Evolutionary conservation across 1,140 invertebrate species (phyloP), one percentile per base, ranked within the genome.

Genomic region (Drosophila sulfurigaster): DNA sequence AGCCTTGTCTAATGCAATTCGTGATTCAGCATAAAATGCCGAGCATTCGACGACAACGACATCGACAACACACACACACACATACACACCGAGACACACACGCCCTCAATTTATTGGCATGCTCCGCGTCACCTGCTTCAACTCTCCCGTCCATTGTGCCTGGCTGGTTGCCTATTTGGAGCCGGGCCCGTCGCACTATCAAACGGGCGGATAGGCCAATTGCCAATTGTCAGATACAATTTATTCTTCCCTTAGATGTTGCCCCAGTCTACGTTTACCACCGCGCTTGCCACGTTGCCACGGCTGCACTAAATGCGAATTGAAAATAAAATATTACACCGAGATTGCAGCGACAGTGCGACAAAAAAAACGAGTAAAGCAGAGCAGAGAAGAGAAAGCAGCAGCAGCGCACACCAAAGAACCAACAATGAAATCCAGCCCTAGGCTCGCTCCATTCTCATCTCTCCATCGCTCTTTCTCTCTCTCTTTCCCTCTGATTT

Each of bases 211-310:
- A 89, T 89, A 89, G 85, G 85, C 85, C 85, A 89, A 89, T 89
- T 89, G 85, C 85, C 85, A 89, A 89, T 89, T 89, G 85, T 89
- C 85, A 89, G 85, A 89, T 89, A 90, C 86, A 89, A 89, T 89
- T 89, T 89, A 89, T 89, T 90, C 78, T 80, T 81, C 85, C 85
- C 85, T 80, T 85, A 83, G 85, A 76, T 85, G 78, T 43, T 67
- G 63, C 35, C 30, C 48, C 54, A 13, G 7, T 3, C 30, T 35
- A 30, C 46, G 10, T 7, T 32, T 28, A 15, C 13, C 13, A 30
- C 68, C 52, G 52, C 6, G 30, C 35, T 38, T 38, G 35, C 35
- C 35, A 38, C 35, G 30, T 79, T 75, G 85, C 80, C 81, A 83
- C 71, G 78, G 81, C 81, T 88, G 86, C 86, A 85, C 85, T 90